Conservation (phyloP, 2,888 invertebrate genomes). For the Protodeltote pygarga region DNA sequence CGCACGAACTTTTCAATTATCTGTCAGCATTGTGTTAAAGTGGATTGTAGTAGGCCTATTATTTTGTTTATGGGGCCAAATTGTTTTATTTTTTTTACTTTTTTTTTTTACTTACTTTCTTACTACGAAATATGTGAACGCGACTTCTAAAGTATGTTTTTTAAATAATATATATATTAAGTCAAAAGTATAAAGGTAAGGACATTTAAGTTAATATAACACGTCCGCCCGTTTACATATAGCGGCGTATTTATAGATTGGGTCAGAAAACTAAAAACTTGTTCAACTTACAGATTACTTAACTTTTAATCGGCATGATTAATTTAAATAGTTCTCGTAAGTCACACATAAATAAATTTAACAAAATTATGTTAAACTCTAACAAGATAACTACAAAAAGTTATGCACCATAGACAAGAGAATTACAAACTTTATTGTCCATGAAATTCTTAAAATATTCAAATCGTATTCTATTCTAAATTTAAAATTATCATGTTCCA, state of each 20-base stretch:
- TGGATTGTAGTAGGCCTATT: slow-evolving; percentile 37
- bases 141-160: too few species aligned
- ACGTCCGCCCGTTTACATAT: too few species aligned
- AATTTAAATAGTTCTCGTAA: not conserved
- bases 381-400: slow-evolving; percentile 20
- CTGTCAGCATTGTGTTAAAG: slow-evolving; percentile 48
- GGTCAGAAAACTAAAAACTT: too few species aligned
- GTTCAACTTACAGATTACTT: too few species aligned
- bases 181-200: too few species aligned
- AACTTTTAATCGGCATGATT: too few species aligned
- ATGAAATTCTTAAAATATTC: slow-evolving; percentile 41
- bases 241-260: too few species aligned
- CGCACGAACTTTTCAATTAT: slow-evolving; percentile 50
- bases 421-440: slow-evolving; percentile 42
- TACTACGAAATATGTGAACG: too few species aligned
- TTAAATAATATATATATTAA: too few species aligned
- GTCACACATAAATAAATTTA: not conserved
- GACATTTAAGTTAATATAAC: too few species aligned
- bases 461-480: slow-evolving; percentile 41
- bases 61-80: slow-evolving; percentile 38
- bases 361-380: slow-evolving; percentile 15
- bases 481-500: slow-evolving; percentile 35
- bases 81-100: slow-evolving; percentile 36
- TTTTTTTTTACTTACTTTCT: too few species aligned
- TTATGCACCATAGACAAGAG: slow-evolving; percentile 30